phyloP scores from a whole-genome alignment of 2,888 invertebrate genomes.

The Drepana falcataria region DNA sequence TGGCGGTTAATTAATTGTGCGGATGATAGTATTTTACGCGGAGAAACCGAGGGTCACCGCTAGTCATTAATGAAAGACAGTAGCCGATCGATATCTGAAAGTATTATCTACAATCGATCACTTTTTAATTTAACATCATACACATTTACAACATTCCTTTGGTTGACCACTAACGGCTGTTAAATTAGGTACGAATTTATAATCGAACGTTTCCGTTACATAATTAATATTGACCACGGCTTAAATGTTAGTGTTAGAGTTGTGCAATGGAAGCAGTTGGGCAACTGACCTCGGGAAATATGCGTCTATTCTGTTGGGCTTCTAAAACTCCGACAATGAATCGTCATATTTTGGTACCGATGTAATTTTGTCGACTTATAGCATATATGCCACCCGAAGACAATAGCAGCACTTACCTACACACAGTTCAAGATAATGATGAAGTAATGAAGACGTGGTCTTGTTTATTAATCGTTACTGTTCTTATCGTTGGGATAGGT shows the following conservation, averaged over 20 bases:
- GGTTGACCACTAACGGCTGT: constrained; percentile 4
- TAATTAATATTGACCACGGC: constrained; percentile 42
- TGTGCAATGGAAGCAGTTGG: constrained; percentile 32
- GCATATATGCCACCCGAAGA: background rate
- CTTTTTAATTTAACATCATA: background rate
- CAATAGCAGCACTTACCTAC: too few relatives aligned
- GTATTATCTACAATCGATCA: background rate
- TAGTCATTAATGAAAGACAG: too few relatives aligned
- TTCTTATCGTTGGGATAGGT: too few relatives aligned
- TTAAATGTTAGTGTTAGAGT: constrained; percentile 14
- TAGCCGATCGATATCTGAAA: too few relatives aligned
- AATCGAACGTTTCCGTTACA: constrained; percentile 27
- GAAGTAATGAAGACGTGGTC: too few relatives aligned
- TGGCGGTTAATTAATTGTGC: too few relatives aligned
- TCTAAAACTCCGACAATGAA: constrained; percentile 16
- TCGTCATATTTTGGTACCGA: background rate
- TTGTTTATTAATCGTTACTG: too few relatives aligned
- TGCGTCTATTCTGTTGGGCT: constrained; percentile 22
- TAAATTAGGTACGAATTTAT: constrained; percentile 17
- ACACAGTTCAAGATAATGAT: too few relatives aligned
- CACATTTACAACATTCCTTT: background rate
- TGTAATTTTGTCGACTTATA: constrained; percentile 2
- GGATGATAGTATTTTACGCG: too few relatives aligned
- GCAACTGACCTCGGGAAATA: constrained; percentile 42
- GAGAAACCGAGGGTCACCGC: too few relatives aligned